phyloP scores from a whole-genome alignment of 2,797 vertebrate genomes.

The Smutsia temminckii region DNA sequence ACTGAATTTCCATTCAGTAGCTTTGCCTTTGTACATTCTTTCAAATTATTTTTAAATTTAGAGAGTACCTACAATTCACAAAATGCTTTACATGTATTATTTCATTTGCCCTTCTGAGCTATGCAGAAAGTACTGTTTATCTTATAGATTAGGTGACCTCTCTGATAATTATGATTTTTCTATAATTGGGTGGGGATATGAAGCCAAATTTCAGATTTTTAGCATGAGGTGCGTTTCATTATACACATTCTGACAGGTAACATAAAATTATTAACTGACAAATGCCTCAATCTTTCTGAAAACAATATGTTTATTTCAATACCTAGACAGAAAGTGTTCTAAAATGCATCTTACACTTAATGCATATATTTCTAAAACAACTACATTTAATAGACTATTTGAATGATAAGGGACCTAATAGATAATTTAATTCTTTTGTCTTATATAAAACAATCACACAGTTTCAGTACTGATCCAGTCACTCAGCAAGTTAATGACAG shows the following conservation, averaged over 20 bases:
- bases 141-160: not conserved
- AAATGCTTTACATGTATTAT: not conserved
- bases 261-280: conserved; percentile 30
- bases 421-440: conserved; percentile 47
- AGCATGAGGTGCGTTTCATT: not conserved
- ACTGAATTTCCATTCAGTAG: not conserved
- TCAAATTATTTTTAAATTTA: conserved; percentile 12
- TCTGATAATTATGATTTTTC: no score
- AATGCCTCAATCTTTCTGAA: not conserved
- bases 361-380: conserved; percentile 37
- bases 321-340: not conserved
- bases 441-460: conserved; percentile 8
- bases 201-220: not conserved
- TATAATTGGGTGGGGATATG: not conserved
- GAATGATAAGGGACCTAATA: not conserved
- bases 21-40: conserved; percentile 11
- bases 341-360: conserved; percentile 25
- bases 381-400: conserved; percentile 13
- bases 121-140: not conserved
- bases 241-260: not conserved
- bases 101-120: not conserved
- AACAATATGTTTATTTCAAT: conserved; percentile 27
- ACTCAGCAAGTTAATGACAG: not conserved
- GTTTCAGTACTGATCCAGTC: not conserved
- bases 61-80: not conserved